Evolutionary conservation across 2,888 invertebrate species (phyloP), one percentile per base, ranked within the genome.

Genomic region (Antitype chi): DNA sequence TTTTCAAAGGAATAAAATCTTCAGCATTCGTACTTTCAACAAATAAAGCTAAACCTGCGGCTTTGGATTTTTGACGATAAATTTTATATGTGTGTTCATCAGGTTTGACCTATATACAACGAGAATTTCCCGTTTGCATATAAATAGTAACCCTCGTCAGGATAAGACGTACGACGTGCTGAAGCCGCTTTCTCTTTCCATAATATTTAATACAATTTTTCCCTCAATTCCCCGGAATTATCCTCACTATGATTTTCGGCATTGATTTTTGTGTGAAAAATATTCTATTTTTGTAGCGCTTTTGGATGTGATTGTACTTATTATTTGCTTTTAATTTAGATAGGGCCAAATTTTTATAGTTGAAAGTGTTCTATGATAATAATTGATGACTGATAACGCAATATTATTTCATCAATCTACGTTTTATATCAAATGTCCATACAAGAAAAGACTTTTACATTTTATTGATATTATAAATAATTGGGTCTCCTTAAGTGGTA

Each of bases 111-210:
- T 78, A 78, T 68, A 88, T 85, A 88, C 83, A 81, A 57, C 72
- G 80, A 80, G 85, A 85, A 89, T 79, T 86, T 86, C 85, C 78
- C 76, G 82, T 89, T 88, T 88, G 89, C 90, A 93, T 94, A 92
- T 92, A 92, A 94, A 94, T 93, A 91, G 91, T 84, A 76, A 93
- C 94, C 94, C 93, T 94, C 90, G 92, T 94, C 94, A 94, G 89
- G 90, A 87, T 90, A 90, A 93, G 91, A 89, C 90, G 88, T 91
- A 91, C 89, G 88, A 83, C 88, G 86, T 82, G 80, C 87, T 86
- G 86, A 91, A 89, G 85, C 86, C 82, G 82, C 83, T 87, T 78
- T 88, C 88, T 89, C 86, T 89, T 89, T 75, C 83, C 81, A 85
- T 87, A 87, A 88, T 85, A 85, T 88, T 89, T 84, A 76, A 87